A percentile compares a stretch with the other conserved stretches of the same genome.
Evolutionary conservation across 2,888 invertebrate species (phyloP).

Genomic region (Eupithecia tripunctaria): DNA sequence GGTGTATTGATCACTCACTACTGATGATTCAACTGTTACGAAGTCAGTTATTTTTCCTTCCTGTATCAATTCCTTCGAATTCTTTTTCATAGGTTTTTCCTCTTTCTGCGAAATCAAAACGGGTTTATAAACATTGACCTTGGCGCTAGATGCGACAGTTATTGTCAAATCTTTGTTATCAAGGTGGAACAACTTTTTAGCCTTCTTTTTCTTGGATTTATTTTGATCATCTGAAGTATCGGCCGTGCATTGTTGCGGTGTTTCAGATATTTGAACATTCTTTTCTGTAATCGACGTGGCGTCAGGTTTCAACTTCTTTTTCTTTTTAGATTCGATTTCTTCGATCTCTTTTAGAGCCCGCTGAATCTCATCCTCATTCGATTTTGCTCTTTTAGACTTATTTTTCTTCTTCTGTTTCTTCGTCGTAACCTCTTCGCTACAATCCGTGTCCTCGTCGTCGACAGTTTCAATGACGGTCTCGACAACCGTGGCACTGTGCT

Average conservation of each 20-base stretch:
- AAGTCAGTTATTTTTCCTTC: constrained; percentile 23
- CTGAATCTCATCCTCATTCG: constrained; percentile 72
- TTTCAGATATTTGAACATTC: constrained; percentile 24
- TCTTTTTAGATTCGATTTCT: constrained; percentile 71
- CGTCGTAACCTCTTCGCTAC: constrained; percentile 53
- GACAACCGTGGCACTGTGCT: constrained; percentile 63
- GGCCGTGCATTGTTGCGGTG: constrained; percentile 24
- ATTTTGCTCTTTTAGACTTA: constrained; percentile 69
- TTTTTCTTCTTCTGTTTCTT: constrained; percentile 74
- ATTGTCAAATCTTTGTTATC: constrained; percentile 21
- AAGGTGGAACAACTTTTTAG: constrained; percentile 47
- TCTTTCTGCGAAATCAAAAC: constrained; percentile 2
- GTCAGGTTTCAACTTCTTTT: constrained; percentile 50
- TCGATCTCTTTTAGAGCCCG: constrained; percentile 79
- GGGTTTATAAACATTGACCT: constrained; percentile 6
- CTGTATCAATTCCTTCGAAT: constrained; percentile 31
- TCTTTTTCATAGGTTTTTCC: constrained; percentile 47
- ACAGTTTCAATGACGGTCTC: constrained; percentile 51
- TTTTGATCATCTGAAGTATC: constrained; percentile 44
- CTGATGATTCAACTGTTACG: constrained; percentile 45
- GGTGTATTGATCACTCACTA: constrained; percentile 15
- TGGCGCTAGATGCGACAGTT: neutral
- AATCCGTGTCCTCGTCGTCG: constrained; percentile 41
- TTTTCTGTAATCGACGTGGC: constrained; percentile 12
- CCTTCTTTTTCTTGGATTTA: constrained; percentile 60